phyloP scores from a whole-genome alignment of 2,888 invertebrate genomes.

The Exocentrus adspersus region DNA sequence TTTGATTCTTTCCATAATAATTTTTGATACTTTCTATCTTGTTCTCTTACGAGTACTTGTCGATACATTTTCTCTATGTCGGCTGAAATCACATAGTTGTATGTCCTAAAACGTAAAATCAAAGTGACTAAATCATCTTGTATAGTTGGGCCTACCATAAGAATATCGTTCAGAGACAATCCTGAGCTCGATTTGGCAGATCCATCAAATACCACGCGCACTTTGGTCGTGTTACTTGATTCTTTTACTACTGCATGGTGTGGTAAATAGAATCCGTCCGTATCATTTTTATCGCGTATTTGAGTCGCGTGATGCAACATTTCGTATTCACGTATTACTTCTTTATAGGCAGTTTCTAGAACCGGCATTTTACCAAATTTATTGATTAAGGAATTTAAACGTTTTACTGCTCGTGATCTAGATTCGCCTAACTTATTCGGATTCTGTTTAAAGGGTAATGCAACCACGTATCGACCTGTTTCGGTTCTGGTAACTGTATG shows the following conservation, averaged over 20 bases:
- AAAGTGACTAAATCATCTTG: conserved; percentile 40
- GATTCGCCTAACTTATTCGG: background rate
- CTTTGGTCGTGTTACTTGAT: conserved; percentile 39
- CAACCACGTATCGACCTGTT: background rate
- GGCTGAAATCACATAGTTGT: conserved; percentile 37
- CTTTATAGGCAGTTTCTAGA: background rate
- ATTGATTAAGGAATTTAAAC: background rate
- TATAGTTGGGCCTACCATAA: conserved; percentile 32
- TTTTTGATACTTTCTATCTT: conserved; percentile 33
- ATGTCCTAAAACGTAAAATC: conserved; percentile 37
- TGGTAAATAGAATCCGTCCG: conserved; percentile 35
- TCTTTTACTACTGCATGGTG: conserved; percentile 44
- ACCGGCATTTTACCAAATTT: background rate
- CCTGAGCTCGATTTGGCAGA: conserved; percentile 32
- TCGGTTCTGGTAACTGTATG: background rate
- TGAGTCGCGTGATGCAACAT: conserved; percentile 22
- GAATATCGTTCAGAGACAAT: conserved; percentile 36
- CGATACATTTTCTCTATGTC: conserved; percentile 46
- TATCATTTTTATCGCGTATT: background rate
- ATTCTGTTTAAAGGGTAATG: background rate
- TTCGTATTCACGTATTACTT: conserved; percentile 36
- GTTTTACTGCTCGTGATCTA: background rate
- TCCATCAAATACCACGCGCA: conserved; percentile 44
- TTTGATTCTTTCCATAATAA: conserved; percentile 35
- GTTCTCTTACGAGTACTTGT: conserved; percentile 31